Percentiles rank a stretch among this genome's conserved stretches.
These are phyloP conservation scores for Cistogaster globosa DNA, from an alignment of 2,888 invertebrate genomes.

Conservation along the genomic window DNA sequence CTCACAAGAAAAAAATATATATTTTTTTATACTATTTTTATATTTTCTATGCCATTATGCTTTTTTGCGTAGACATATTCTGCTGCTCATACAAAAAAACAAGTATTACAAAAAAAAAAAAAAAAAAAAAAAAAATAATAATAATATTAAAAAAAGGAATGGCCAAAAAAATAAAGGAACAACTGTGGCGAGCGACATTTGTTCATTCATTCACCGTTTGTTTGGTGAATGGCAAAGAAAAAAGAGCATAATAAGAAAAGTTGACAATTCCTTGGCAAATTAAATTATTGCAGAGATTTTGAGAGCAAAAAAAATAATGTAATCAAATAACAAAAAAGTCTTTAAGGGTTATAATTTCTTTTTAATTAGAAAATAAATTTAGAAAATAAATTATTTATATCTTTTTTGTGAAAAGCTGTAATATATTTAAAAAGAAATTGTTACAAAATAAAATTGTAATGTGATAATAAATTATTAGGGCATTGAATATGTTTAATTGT, in stretches of 20 bases:
- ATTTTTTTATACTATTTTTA: slow-evolving; percentile 49
- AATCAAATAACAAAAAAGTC: slow-evolving; percentile 60
- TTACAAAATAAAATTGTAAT: no score
- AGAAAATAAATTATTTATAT: background rate
- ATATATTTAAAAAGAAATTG: no score
- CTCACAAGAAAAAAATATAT: slow-evolving; percentile 11
- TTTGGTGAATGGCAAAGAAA: slow-evolving; percentile 41
- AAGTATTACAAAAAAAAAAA: slow-evolving; percentile 50
- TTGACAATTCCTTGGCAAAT: slow-evolving; percentile 70
- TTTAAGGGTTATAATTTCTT: slow-evolving; percentile 57
- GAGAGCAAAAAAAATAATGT: slow-evolving; percentile 49
- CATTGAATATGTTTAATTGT: no score
- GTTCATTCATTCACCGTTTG: slow-evolving; percentile 50
- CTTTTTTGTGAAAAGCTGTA: no score
- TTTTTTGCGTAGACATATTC: slow-evolving; percentile 59
- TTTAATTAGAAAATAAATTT: slow-evolving; percentile 9
- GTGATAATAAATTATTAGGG: no score
- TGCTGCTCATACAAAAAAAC: slow-evolving; percentile 51
- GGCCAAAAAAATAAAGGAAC: slow-evolving; percentile 19
- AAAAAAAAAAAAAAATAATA: slow-evolving; percentile 49
- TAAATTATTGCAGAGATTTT: slow-evolving; percentile 70
- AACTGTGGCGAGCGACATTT: slow-evolving; percentile 56
- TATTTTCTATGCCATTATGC: slow-evolving; percentile 61
- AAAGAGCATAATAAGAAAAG: slow-evolving; percentile 20
- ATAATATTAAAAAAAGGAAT: slow-evolving; percentile 36